Percentiles rank a stretch among this genome's conserved stretches.
phyloP scores from a whole-genome alignment of 2,888 invertebrate species.

The Ctenicera cuprea region DNA sequence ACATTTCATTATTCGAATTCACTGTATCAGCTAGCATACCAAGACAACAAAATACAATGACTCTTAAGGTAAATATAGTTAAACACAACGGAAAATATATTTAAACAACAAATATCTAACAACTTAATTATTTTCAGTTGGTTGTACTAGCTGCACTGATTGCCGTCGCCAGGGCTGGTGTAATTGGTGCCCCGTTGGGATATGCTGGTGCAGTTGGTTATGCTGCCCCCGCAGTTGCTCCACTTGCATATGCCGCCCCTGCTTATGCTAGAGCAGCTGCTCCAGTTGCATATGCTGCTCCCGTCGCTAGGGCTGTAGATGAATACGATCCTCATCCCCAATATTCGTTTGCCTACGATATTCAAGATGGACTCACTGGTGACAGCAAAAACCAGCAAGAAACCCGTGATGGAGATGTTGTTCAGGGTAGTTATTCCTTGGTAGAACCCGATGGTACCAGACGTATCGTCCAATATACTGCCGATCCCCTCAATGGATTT shows the following conservation, averaged over 20 bases:
- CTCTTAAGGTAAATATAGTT: background rate
- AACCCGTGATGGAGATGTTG: conserved; percentile 75
- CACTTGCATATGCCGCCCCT: conserved; percentile 62
- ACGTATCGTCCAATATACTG: conserved; percentile 76
- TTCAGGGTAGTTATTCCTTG: conserved; percentile 75
- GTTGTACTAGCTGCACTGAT: conserved; percentile 26
- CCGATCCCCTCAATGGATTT: conserved; percentile 77
- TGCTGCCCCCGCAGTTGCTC: too few species aligned
- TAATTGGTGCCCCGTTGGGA: conserved; percentile 63
- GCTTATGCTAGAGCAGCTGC: conserved; percentile 41
- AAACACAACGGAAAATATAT: too few species aligned
- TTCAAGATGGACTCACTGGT: conserved; percentile 75
- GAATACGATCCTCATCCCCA: conserved; percentile 75
- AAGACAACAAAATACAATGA: background rate
- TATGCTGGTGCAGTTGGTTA: conserved; percentile 64
- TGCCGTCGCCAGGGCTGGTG: conserved; percentile 39
- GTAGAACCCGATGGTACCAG: conserved; percentile 76
- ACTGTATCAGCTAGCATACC: too few species aligned
- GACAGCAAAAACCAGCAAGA: conserved; percentile 76
- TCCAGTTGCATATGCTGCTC: conserved; percentile 64
- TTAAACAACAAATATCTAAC: too few species aligned
- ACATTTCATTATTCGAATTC: too few species aligned
- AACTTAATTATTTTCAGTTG: too few species aligned
- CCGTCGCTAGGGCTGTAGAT: conserved; percentile 67
- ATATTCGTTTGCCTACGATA: conserved; percentile 76